phyloP scores from a whole-genome alignment of 2,888 invertebrate species.

The Apodemia zela region DNA sequence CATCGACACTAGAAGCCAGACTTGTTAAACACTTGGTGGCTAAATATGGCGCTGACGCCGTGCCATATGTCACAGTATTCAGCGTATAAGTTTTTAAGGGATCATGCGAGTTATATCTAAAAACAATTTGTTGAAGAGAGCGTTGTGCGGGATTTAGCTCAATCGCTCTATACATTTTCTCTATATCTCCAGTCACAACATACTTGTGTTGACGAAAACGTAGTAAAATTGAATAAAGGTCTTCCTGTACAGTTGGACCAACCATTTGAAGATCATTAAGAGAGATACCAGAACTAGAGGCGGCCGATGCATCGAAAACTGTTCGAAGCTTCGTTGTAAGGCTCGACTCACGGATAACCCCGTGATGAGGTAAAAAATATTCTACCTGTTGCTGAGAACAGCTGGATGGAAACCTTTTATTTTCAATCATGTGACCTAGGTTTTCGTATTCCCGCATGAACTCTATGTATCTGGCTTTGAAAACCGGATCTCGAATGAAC shows the following conservation, averaged over 20 bases:
- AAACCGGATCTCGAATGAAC: constrained; percentile 21
- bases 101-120: constrained; percentile 16
- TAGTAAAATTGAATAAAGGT: constrained; percentile 6
- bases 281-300: constrained; percentile 6
- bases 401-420: neutral
- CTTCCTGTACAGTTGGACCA: constrained; percentile 4
- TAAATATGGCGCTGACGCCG: constrained; percentile 34
- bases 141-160: constrained; percentile 12
- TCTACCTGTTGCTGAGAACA: neutral
- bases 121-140: constrained; percentile 17
- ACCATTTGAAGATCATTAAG: constrained; percentile 16
- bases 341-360: constrained; percentile 27
- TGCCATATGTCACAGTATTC: constrained; percentile 35
- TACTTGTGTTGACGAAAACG: constrained; percentile 8
- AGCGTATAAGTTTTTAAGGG: constrained; percentile 28
- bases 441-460: constrained; percentile 31
- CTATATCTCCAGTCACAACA: constrained; percentile 7
- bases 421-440: constrained; percentile 29
- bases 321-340: constrained; percentile 31
- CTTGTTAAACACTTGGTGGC: constrained; percentile 32
- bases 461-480: constrained; percentile 27
- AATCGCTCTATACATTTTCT: constrained; percentile 15
- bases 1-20: constrained; percentile 25
- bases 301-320: constrained; percentile 29
- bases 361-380: constrained; percentile 34